phyloP scores from a whole-genome alignment of 23 tunicate genomes.

The Halocynthia roretzi region DNA sequence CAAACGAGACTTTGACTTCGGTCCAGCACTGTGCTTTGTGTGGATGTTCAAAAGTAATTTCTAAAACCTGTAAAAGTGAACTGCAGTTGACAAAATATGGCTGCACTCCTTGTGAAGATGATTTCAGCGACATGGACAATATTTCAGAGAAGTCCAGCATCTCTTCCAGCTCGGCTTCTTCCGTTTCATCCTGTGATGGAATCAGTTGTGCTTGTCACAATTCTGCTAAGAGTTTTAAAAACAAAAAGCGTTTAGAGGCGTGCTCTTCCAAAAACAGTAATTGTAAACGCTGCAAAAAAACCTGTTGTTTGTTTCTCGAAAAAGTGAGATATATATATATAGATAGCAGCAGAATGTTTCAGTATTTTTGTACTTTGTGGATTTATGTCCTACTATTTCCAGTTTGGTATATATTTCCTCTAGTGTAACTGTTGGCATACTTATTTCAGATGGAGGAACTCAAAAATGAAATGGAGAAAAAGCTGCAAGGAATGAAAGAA shows the following conservation, averaged over 20 bases:
- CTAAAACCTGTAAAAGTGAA: slow-evolving; percentile 71
- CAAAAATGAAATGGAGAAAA: slow-evolving; percentile 57
- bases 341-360: neutral
- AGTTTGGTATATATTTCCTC: neutral
- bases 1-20: slow-evolving; percentile 25
- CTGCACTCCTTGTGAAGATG: slow-evolving; percentile 8
- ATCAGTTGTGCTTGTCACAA: slow-evolving; percentile 13
- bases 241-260: slow-evolving; percentile 4
- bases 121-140: neutral
- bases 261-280: neutral
- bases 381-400: neutral
- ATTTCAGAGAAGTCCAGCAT: neutral
- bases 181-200: slow-evolving; percentile 24
- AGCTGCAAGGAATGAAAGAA: slow-evolving; percentile 39
- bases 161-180: slow-evolving; percentile 6
- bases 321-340: slow-evolving; percentile 9
- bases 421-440: neutral
- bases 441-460: slow-evolving; percentile 76
- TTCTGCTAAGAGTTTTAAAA: neutral
- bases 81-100: slow-evolving; percentile 68
- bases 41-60: slow-evolving; percentile 56
- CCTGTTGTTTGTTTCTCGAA: slow-evolving; percentile 16
- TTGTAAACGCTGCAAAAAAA: slow-evolving; percentile 18
- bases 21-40: slow-evolving; percentile 55
- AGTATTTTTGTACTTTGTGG: neutral